Percentiles rank a stretch among this genome's conserved stretches.
Evolutionary conservation across 2,888 invertebrate genomes (phyloP).

Genomic region (Malthinus seriepunctatus): DNA sequence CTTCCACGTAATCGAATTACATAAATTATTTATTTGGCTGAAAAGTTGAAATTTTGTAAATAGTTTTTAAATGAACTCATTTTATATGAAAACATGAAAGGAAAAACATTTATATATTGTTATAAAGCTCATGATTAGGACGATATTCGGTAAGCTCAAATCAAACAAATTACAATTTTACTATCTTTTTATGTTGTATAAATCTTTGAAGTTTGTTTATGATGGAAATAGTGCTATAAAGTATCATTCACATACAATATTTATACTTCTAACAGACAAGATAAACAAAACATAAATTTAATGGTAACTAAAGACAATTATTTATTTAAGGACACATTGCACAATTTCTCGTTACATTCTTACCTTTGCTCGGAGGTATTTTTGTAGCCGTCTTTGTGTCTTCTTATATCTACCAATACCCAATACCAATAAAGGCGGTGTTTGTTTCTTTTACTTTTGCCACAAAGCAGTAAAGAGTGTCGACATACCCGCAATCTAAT

Average conservation of each 20-base stretch:
- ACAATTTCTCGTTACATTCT: conserved; percentile 12
- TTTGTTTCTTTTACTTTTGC: conserved; percentile 15
- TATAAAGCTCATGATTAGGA: too few relatives aligned
- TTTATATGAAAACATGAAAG: too few relatives aligned
- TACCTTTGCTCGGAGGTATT: conserved; percentile 16
- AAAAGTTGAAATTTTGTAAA: too few relatives aligned
- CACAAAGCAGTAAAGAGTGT: conserved; percentile 23
- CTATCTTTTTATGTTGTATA: not conserved
- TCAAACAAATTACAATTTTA: too few relatives aligned
- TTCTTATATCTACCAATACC: too few relatives aligned
- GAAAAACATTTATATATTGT: too few relatives aligned
- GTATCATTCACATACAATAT: conserved; percentile 19
- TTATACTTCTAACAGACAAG: conserved; percentile 21
- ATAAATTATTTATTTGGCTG: too few relatives aligned
- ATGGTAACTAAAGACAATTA: conserved; percentile 25
- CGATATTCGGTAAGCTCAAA: too few relatives aligned
- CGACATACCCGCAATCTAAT: conserved; percentile 26
- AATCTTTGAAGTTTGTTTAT: conserved; percentile 1
- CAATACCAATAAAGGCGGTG: not conserved
- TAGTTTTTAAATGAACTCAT: too few relatives aligned
- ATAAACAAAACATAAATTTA: conserved; percentile 30
- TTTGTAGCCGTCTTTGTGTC: conserved; percentile 15
- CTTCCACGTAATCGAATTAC: too few relatives aligned
- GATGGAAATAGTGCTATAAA: conserved; percentile 5
- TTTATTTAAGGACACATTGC: conserved; percentile 24